A percentile compares a stretch with the other conserved stretches of the same genome.
These are phyloP conservation scores for Vulpes lagopus DNA, from an alignment of 2,113 vertebrate species.

Conservation along the genomic window DNA sequence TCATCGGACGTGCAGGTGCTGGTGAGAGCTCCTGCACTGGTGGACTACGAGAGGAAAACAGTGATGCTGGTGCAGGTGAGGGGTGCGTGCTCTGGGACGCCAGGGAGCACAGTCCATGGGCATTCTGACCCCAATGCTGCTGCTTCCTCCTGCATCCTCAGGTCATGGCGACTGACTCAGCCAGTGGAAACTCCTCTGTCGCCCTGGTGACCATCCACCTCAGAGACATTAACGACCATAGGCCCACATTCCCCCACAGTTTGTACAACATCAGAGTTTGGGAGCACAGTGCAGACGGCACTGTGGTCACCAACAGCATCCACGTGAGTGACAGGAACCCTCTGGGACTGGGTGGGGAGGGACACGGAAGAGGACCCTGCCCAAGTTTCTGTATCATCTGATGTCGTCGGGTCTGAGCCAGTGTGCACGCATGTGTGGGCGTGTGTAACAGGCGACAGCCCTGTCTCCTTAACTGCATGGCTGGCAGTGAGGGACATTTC, in stretches of 20 bases:
- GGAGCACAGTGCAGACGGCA: conserved; percentile 89
- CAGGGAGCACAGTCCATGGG: rapidly evolving
- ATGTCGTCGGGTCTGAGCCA: background rate
- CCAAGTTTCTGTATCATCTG: background rate
- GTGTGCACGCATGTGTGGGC: rapidly evolving
- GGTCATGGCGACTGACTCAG: conserved; percentile 91
- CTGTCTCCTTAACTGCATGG: rapidly evolving
- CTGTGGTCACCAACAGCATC: conserved; percentile 79
- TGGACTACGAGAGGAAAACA: conserved; percentile 91
- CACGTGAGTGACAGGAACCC: conserved; percentile 85
- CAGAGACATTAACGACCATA: conserved; percentile 93
- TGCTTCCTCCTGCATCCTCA: conserved; percentile 69
- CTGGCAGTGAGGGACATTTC: no score
- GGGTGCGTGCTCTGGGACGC: rapidly evolving
- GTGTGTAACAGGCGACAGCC: background rate
- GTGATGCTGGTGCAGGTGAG: conserved; percentile 91
- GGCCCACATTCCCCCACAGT: conserved; percentile 88
- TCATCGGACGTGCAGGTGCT: conserved; percentile 88
- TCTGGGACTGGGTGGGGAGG: background rate
- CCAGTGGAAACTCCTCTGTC: conserved; percentile 51
- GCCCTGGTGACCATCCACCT: conserved; percentile 92
- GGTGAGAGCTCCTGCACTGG: conserved; percentile 82
- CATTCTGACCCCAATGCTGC: rapidly evolving
- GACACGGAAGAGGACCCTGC: background rate
- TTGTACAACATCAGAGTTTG: conserved; percentile 85